A percentile compares a stretch with the other conserved stretches of the same genome.
Evolutionary conservation across 2,888 invertebrate species (phyloP).

Genomic region (Xanthorhoe designata): DNA sequence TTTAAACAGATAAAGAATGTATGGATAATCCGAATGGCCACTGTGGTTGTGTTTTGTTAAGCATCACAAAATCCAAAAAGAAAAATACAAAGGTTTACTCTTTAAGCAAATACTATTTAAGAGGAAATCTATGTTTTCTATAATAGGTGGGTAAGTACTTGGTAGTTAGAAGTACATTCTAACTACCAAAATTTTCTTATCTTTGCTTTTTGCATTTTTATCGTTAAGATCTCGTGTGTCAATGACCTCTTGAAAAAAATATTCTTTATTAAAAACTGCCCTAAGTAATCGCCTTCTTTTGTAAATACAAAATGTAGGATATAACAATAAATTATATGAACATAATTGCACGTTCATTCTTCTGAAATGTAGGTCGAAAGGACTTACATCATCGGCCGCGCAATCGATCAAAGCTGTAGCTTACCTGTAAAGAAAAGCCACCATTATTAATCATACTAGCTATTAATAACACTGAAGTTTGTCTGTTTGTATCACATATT

Average conservation of each 20-base stretch:
- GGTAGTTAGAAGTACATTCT: no score
- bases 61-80: no score
- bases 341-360: not conserved
- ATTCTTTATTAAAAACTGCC: no score
- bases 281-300: no score
- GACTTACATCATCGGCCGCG: conserved; percentile 25
- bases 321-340: not conserved
- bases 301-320: no score
- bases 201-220: no score
- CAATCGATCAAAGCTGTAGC: conserved; percentile 28
- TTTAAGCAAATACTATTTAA: no score
- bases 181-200: no score
- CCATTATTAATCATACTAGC: conserved; percentile 20
- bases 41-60: not conserved
- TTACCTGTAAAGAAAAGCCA: conserved; percentile 32
- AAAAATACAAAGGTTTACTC: no score
- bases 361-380: conserved; percentile 10
- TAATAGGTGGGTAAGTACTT: no score
- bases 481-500: not conserved
- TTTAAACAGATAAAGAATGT: not conserved
- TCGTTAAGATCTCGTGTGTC: no score
- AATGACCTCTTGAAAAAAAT: not conserved
- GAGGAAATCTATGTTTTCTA: no score
- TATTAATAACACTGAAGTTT: not conserved
- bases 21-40: not conserved